Conservation (phyloP, 2,797 vertebrate genomes). For the Artibeus lituratus region DNA sequence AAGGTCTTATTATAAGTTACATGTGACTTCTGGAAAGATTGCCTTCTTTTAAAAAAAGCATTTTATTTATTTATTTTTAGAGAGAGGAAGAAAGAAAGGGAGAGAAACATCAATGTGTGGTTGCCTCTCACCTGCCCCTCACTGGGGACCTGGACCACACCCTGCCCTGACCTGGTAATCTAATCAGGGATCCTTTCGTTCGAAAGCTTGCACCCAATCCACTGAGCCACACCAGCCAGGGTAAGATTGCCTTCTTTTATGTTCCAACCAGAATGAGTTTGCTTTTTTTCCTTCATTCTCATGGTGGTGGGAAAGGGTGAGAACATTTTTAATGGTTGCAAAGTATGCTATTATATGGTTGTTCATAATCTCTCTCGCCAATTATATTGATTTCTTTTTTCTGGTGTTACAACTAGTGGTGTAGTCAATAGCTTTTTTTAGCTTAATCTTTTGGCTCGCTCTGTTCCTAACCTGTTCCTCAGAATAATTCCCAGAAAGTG, state of each 20-base stretch:
- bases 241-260: neutral
- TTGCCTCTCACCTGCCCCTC: no score
- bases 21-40: neutral
- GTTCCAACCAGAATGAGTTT: neutral
- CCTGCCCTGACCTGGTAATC: no score
- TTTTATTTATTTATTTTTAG: no score
- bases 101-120: no score
- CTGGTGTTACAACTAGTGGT: neutral
- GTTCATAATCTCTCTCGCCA: neutral
- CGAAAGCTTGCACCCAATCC: no score
- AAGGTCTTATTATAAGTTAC: neutral
- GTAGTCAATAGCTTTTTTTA: neutral
- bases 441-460: neutral
- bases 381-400: neutral
- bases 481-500: neutral
- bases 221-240: no score
- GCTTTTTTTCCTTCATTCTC: neutral
- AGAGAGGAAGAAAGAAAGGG: no score
- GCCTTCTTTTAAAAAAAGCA: neutral
- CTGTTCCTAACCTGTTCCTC: slow-evolving; percentile 12
- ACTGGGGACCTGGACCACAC: no score
- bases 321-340: neutral
- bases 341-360: neutral
- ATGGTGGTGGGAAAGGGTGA: neutral
- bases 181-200: no score